Conservation (phyloP, 2,113 vertebrate species). For the Ibidorhyncha struthersii region DNA sequence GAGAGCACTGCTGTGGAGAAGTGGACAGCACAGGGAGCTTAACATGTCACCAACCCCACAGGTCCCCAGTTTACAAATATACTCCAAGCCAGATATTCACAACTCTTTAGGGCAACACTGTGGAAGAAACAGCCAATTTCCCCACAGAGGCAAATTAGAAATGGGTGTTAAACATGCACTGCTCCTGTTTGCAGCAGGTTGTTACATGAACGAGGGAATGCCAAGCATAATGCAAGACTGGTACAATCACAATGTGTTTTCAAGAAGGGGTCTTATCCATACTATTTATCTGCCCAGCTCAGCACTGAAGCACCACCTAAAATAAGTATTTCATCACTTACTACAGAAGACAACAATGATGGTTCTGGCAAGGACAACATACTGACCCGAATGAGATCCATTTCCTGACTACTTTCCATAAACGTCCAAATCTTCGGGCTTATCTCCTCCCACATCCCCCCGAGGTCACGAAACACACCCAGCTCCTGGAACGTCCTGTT, state of each 20-base stretch:
- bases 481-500: slow-evolving; percentile 97
- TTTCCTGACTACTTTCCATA: slow-evolving; percentile 90
- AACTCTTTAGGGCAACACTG: background rate
- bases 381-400: slow-evolving; percentile 90
- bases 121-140: background rate
- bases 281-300: background rate
- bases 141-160: background rate
- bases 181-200: background rate
- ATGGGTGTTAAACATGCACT: background rate
- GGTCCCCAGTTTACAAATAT: background rate
- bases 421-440: slow-evolving; percentile 91
- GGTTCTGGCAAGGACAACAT: background rate
- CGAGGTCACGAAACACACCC: slow-evolving; percentile 89
- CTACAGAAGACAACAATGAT: background rate
- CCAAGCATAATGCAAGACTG: background rate
- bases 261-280: background rate
- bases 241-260: background rate
- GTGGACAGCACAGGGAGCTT: background rate
- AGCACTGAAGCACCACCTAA: background rate
- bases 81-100: background rate
- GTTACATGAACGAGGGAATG: background rate
- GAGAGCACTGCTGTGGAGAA: background rate
- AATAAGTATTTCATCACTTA: slow-evolving; percentile 1
- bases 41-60: background rate
- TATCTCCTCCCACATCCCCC: slow-evolving; percentile 94